Evolutionary conservation across 2,797 vertebrate species (phyloP), one percentile per base, ranked within the genome.

Genomic region (Decapterus maruadsi): DNA sequence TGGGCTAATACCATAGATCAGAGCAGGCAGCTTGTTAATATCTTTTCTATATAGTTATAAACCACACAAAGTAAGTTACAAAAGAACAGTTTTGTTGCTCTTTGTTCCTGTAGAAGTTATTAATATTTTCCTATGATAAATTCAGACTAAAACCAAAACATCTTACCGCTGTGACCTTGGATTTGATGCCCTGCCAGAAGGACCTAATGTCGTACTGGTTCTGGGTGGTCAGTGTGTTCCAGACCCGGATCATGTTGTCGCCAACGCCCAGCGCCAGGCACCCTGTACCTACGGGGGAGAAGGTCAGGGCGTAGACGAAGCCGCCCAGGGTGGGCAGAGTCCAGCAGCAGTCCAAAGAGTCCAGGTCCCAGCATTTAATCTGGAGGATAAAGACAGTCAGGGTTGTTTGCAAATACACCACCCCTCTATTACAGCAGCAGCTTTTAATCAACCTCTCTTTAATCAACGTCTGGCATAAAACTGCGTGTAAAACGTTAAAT

Each of bases 141-240:
- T 29, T 55, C 22, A 45, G 14, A 6, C 19, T 0, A 1, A 72
- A 26, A 3, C 2, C 0, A 12, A 12, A 68, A 6, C 40, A 13
- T 58, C 96, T 95, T 93, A 99, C 98, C 73, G 98, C 96, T 0
- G 97, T 99, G 86, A 99, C 97, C 84, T 99, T 99, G 83, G 97
- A 98, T 87, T 97, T 98, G 88, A 99, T 96, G 61, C 96, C 96
- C 77, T 99, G 98, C 98, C 98, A 99, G 88, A 97, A 97, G 61
- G 92, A 94, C 88, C 94, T 95, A 84, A 96, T 94, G 67, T 99
- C 97, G 9, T 98, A 97, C 40, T 89, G 90, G 86, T 97, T 97
- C 86, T 95, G 96, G 26, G 97, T 83, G 82, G 96, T 95, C 53
- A 98, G 78, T 0, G 98, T 99, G 83, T 96, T 97, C 98, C 98